Conservation (phyloP, 2,113 vertebrate species). For the Phylloscopus whistleri region DNA sequence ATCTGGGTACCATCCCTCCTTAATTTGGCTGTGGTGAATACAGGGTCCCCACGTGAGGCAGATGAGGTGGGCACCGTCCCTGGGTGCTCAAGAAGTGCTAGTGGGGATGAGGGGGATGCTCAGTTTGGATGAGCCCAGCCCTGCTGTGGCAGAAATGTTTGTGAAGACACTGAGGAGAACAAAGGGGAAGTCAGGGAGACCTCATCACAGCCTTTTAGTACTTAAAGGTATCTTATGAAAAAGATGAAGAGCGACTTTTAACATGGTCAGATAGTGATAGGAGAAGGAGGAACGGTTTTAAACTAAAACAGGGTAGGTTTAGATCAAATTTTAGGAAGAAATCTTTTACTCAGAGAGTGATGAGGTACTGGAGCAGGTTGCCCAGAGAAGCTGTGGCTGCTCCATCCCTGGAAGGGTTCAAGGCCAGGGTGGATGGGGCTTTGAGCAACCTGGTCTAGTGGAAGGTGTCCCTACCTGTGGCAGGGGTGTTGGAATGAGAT, state of each 20-base stretch:
- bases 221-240: not conserved
- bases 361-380: not conserved
- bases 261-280: not conserved
- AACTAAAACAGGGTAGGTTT: not conserved
- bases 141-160: not conserved
- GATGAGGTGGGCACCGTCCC: accelerated
- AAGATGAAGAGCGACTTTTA: not conserved
- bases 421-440: not conserved
- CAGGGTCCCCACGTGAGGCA: accelerated
- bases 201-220: not conserved
- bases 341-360: not conserved
- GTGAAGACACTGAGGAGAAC: not conserved
- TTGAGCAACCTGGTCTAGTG: not conserved
- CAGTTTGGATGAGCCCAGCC: not conserved
- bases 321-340: not conserved
- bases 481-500: not conserved
- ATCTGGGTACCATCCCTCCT: not conserved
- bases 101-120: accelerated
- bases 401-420: not conserved
- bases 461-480: not conserved
- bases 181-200: not conserved
- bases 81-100: accelerated
- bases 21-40: not conserved
- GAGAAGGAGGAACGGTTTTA: not conserved
- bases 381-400: not conserved